Evolutionary conservation across 2,113 vertebrate genomes (phyloP).

Genomic region (human): GRCh38 chr3:89214501-89215000

Average conservation of each 20-base stretch:
- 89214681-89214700: not conserved
- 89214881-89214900: not conserved
- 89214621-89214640: not conserved
- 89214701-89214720: constrained; percentile 5
- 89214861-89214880: not conserved
- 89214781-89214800: not conserved
- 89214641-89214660: not conserved
- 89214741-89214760: not conserved
- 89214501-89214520: not conserved
- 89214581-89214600: not conserved
- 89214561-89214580: not conserved
- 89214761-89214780: not conserved
- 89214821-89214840: not conserved
- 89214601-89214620: not conserved
- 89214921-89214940: not conserved
- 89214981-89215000: not conserved
- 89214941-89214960: not conserved
- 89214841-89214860: not conserved
- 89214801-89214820: not conserved
- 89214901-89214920: not conserved
- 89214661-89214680: not conserved
- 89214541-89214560: not conserved
- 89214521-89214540: not conserved
- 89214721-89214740: not conserved
- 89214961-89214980: not conserved